Evolutionary conservation across 2,888 invertebrate species (phyloP).

Genomic region (Clistopyga incitator): DNA sequence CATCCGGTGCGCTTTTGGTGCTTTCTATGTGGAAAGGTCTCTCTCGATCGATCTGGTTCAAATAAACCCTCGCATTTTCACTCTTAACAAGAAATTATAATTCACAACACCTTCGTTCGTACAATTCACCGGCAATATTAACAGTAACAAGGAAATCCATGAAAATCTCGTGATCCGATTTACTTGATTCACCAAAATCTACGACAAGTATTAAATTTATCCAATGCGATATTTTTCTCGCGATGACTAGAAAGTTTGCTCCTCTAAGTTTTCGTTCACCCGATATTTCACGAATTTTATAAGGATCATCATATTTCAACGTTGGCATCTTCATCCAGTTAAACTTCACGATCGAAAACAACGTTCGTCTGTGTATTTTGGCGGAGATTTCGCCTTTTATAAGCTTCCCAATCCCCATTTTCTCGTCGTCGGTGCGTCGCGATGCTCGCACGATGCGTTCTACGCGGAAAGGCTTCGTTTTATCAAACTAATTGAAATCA

Average conservation of each 20-base stretch:
- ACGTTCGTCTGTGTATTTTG: constrained; percentile 71
- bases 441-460: constrained; percentile 96
- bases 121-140: no score
- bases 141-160: no score
- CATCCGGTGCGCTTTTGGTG: constrained; percentile 95
- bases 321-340: constrained; percentile 79
- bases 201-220: no score
- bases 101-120: no score
- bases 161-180: no score
- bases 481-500: constrained; percentile 86
- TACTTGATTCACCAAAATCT: no score
- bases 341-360: constrained; percentile 60
- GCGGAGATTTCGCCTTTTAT: constrained; percentile 86
- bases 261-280: no score
- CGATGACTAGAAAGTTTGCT: no score
- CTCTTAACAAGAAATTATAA: no score
- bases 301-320: constrained; percentile 76
- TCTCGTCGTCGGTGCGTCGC: constrained; percentile 91
- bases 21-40: constrained; percentile 93
- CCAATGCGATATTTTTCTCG: no score
- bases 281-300: no score
- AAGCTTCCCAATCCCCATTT: constrained; percentile 86
- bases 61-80: no score
- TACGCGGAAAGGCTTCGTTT: constrained; percentile 89
- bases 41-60: constrained; percentile 86